A percentile compares a stretch with the other conserved stretches of the same genome.
Evolutionary conservation across 1,140 invertebrate species (phyloP).

Genomic region (Diachasma alloeum): DNA sequence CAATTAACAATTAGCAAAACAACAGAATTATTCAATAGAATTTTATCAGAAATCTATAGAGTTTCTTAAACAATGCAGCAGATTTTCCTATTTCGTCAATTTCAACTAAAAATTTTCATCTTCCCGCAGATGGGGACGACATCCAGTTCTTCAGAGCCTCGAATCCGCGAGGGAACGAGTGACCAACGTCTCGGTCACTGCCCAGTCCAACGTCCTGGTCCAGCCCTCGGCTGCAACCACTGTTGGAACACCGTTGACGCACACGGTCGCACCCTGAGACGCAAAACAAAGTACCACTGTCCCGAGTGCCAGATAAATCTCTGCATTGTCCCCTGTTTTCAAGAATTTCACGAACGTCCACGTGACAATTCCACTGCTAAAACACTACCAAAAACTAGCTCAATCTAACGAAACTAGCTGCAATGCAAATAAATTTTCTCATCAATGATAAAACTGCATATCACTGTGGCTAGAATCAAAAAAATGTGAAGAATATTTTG

Average conservation of each 20-base stretch:
- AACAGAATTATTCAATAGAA: too few relatives aligned
- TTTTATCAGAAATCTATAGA: too few relatives aligned
- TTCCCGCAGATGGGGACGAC: not conserved
- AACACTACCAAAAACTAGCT: slow-evolving; percentile 62
- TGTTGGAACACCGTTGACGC: slow-evolving; percentile 88
- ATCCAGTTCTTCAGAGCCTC: not conserved
- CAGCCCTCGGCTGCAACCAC: slow-evolving; percentile 84
- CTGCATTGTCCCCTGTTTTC: slow-evolving; percentile 87
- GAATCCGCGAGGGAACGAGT: slow-evolving; percentile 36
- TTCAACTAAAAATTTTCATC: too few relatives aligned
- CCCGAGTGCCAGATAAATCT: slow-evolving; percentile 86
- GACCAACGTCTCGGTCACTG: slow-evolving; percentile 71
- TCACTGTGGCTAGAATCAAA: slow-evolving; percentile 4
- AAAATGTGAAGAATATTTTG: not conserved
- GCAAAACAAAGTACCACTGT: slow-evolving; percentile 89
- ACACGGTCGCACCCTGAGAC: slow-evolving; percentile 78
- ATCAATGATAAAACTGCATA: not conserved
- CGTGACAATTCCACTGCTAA: slow-evolving; percentile 50
- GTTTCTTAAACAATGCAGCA: too few relatives aligned
- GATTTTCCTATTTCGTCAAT: too few relatives aligned
- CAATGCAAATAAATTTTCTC: not conserved
- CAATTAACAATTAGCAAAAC: too few relatives aligned
- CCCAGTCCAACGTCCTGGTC: slow-evolving; percentile 79
- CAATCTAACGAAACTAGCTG: slow-evolving; percentile 36
- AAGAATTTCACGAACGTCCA: slow-evolving; percentile 76